These are phyloP conservation scores for Sisor rabdophorus DNA, from an alignment of 2,113 vertebrate genomes.

Conservation along the genomic window DNA sequence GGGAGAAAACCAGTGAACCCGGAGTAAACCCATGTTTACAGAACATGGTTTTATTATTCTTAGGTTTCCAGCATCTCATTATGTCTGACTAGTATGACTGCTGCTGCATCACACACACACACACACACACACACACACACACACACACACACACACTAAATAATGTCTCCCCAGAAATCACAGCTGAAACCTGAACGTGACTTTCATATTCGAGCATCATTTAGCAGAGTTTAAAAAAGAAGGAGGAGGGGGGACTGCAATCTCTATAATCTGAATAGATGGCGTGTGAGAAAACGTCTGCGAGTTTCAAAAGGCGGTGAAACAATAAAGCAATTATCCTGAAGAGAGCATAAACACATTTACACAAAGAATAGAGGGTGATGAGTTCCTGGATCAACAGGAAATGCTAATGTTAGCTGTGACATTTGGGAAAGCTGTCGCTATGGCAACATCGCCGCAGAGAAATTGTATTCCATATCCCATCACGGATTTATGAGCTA, in stretches of 20 bases:
- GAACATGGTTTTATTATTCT: too few species aligned
- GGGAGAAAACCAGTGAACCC: too few species aligned
- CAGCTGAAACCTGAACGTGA: not conserved
- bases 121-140: too few species aligned
- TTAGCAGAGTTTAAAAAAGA: not conserved
- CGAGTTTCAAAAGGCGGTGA: not conserved
- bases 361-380: conserved; percentile 37
- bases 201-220: conserved; percentile 18
- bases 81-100: too few species aligned
- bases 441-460: conserved; percentile 46
- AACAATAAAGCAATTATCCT: conserved; percentile 28
- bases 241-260: not conserved
- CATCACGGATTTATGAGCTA: conserved; percentile 46
- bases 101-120: too few species aligned
- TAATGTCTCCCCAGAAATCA: conserved; percentile 22
- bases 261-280: conserved; percentile 18
- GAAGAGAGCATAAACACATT: conserved; percentile 31
- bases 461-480: conserved; percentile 40
- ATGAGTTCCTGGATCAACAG: conserved; percentile 50
- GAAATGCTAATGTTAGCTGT: conserved; percentile 47
- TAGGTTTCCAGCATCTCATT: too few species aligned
- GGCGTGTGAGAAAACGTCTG: not conserved
- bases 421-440: conserved; percentile 52
- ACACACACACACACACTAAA: too few species aligned
- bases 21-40: too few species aligned